Base-by-base conservation (phyloP, 1,140 invertebrate genomes). In the Ceratosolen solmsi region DNA sequence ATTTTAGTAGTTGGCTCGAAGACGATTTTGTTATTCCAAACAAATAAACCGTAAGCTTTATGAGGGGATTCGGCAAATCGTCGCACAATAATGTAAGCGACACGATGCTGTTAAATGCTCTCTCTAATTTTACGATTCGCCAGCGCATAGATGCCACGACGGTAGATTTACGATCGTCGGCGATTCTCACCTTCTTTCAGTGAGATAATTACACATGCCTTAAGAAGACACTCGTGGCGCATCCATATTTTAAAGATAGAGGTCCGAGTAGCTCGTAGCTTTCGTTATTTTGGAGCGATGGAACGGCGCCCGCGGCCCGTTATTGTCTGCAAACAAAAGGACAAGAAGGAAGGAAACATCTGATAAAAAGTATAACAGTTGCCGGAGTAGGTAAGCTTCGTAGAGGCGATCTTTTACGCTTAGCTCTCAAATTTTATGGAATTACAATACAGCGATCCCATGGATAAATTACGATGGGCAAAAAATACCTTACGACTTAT, bases 351-450 rank as follows among this genome's bases (percentile, higher is more conserved):
- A 49, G 46, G 70, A 51, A 27, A 30, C 38, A 20, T 15, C 60
- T 36, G 33, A 36, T 65, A 65, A 65, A 65, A 65, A 65, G 60
- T 65, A 65, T 65, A 65, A 65, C 60, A 65, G 60, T 65, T 65
- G 36, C 17, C 2, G 20, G 60, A 36, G 17, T 20, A 9, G 25
- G 30, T 13, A 30, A 65, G 20, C 15, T 17, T 33, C 36, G 27
- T 11, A 22, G 20, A 36, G 30, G 13, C 60, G 2, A 36, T n/a
- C 25, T 54, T 73, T 73, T 51, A 51, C 71, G 71, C 36, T 33
- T 33, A 38, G 51, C 71, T 49, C 41, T 73, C 41, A 27, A 54
- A 73, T 54, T 73, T 73, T 25, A 30, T 51, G 46, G 27, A 27
- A 27, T 60, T 60, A 60, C 25, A 30, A 60, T 60, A 11, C 25